Evolutionary conservation across 1,140 invertebrate species (phyloP).

Genomic region (Polypedilum pembai): DNA sequence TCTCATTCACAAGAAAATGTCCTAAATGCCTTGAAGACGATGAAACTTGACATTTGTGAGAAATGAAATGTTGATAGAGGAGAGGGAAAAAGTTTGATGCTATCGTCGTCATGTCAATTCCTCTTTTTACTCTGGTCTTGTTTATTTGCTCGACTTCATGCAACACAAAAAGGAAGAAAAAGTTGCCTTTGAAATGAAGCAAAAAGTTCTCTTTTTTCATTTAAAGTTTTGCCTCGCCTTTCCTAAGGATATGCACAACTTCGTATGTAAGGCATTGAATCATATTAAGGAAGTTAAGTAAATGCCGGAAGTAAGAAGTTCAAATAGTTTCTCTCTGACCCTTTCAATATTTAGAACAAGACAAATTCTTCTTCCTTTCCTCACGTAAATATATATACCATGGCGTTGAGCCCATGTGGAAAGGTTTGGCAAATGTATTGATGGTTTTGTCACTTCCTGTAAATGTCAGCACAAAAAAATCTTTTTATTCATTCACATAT

Average conservation of each 20-base stretch:
- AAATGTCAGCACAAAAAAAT: too few relatives aligned
- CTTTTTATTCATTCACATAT: too few relatives aligned
- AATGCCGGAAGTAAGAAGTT: neutral
- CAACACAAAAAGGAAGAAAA: neutral
- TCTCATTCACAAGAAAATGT: neutral
- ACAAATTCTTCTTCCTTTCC: too few relatives aligned
- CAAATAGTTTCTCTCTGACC: slow-evolving; percentile 7
- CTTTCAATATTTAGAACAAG: neutral
- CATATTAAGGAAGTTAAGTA: slow-evolving; percentile 1
- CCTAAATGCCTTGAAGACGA: neutral
- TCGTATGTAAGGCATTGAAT: neutral
- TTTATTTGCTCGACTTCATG: slow-evolving; percentile 9
- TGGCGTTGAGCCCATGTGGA: too few relatives aligned
- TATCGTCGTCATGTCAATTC: slow-evolving; percentile 2
- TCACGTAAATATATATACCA: too few relatives aligned
- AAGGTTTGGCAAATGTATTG: too few relatives aligned
- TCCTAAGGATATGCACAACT: neutral
- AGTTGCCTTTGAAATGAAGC: neutral
- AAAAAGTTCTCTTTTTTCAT: neutral
- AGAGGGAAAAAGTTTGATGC: neutral
- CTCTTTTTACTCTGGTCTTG: neutral
- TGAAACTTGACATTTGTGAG: slow-evolving; percentile 8
- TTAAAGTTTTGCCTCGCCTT: neutral
- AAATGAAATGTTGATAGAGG: neutral
- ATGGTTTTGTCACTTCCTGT: too few relatives aligned